Percentiles rank a stretch among this genome's conserved stretches.
phyloP scores from a whole-genome alignment of 1,140 invertebrate genomes.

The Wasmannia auropunctata region DNA sequence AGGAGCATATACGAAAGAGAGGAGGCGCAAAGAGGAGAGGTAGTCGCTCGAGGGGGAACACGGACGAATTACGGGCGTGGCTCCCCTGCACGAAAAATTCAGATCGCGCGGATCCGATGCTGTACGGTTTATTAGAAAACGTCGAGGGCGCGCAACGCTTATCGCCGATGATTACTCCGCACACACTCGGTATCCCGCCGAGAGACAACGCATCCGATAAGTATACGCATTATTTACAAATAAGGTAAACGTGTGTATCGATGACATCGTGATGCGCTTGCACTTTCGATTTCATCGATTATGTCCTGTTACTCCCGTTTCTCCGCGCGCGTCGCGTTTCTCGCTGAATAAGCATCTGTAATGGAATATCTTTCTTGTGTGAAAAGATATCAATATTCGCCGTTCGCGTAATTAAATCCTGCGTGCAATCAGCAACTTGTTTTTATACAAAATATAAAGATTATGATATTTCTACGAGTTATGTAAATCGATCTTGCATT shows the following conservation, averaged over 20 bases:
- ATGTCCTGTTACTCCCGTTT: background rate
- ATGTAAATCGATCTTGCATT: background rate
- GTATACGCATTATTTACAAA: background rate
- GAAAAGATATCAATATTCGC: background rate
- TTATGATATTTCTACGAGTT: background rate
- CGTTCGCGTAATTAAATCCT: background rate
- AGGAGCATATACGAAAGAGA: constrained; percentile 60
- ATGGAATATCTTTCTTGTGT: background rate
- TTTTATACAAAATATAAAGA: background rate
- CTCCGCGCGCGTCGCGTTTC: background rate
- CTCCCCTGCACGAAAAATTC: constrained; percentile 57
- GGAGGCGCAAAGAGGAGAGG: constrained; percentile 54
- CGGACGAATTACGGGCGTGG: constrained; percentile 58
- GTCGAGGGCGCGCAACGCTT: background rate
- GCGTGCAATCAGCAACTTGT: background rate
- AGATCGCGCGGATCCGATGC: constrained; percentile 36
- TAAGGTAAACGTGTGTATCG: background rate
- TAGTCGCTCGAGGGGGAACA: constrained; percentile 44
- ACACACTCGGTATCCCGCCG: background rate
- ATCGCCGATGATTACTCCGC: background rate
- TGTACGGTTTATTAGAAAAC: background rate
- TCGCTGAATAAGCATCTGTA: background rate
- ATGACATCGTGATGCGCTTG: background rate
- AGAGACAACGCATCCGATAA: background rate
- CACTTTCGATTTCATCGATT: constrained; percentile 1